phyloP scores from a whole-genome alignment of 1,140 invertebrate species.

The Bradynema listronoti region DNA sequence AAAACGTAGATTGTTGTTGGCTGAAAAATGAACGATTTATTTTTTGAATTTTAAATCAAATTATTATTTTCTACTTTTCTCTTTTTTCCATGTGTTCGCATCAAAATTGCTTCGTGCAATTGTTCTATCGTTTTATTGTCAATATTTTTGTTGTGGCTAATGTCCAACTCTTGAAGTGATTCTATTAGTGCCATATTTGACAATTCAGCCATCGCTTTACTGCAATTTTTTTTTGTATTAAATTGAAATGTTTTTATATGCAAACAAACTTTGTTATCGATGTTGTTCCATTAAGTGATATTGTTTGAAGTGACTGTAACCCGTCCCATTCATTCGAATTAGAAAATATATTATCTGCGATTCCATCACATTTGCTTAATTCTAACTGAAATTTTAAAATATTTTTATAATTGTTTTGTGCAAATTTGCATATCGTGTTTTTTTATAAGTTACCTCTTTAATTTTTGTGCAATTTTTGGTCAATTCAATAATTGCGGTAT shows the following conservation, averaged over 20 bases:
- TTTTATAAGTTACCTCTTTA: background rate
- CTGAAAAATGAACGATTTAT: background rate
- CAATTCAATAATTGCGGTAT: constrained; percentile 8
- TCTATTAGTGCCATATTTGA: background rate
- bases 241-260: constrained; percentile 3
- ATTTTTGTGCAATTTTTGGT: constrained; percentile 1
- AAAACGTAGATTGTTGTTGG: constrained; percentile 23
- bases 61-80: background rate
- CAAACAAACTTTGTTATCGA: constrained; percentile 5
- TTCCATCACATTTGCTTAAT: constrained; percentile 21
- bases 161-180: constrained; percentile 11
- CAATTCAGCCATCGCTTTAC: constrained; percentile 1
- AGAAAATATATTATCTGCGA: constrained; percentile 19
- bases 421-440: constrained; percentile 1
- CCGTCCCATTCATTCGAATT: background rate
- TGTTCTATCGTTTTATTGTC: constrained; percentile 16
- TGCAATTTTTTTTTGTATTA: background rate
- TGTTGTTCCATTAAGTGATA: constrained; percentile 7
- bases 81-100: constrained; percentile 1
- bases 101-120: constrained; percentile 9
- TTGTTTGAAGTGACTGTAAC: constrained; percentile 6
- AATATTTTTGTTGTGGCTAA: constrained; percentile 31
- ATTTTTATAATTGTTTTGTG: background rate
- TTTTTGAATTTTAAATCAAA: constrained; percentile 8
- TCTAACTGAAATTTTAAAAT: constrained; percentile 26